Base-by-base conservation (phyloP, 2,888 invertebrate species). In the Erebia epiphron region DNA sequence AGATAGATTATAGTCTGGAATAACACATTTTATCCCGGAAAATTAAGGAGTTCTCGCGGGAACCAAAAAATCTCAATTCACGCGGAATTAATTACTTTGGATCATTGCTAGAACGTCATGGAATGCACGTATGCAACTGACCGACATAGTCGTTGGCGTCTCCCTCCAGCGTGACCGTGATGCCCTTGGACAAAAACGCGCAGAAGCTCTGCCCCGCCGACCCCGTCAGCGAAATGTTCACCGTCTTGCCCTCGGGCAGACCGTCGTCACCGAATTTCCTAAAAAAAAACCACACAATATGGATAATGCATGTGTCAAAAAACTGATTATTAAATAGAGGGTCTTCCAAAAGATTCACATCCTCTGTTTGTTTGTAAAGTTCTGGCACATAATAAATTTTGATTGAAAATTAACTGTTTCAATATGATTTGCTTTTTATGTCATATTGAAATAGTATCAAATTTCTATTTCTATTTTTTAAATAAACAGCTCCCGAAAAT, bases 141-240 rank as follows among this genome's bases (percentile, higher is more conserved):
- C 98, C 99, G 74, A 99, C 99, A 87, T 99, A 99, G 88, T 99
- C 99, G 85, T 99, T 99, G 46, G 99, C 96, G 90, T 99, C 99
- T 58, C 99, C 99, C 88, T 98, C 98, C 18, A 99, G 93, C 0
- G 96, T 97, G 4, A 99, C 97, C 68, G 96, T 96, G 69, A 99
- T 95, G 35, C 99, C 99, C 76, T 96, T 96, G 0, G 97, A 96
- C 80, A 99, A 93, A 94, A 99, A 99, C 8, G 99, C 99, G 87
- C 99, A 98, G 94, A 99, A 99, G 85, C 99, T 99, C 94, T 99
- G 99, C 13, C 99, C 99, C 11, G 99, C 99, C 2, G 99, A 98
- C 16, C 99, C 99, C 61, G 93, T 96, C 76, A 99, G 93, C 54
- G 95, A 95, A 69, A 99, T 97, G 81, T 97, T 95, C 75, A 99